These are phyloP conservation scores for Drosophila repletoides DNA, from an alignment of 1,140 invertebrate species.

Conservation along the genomic window DNA sequence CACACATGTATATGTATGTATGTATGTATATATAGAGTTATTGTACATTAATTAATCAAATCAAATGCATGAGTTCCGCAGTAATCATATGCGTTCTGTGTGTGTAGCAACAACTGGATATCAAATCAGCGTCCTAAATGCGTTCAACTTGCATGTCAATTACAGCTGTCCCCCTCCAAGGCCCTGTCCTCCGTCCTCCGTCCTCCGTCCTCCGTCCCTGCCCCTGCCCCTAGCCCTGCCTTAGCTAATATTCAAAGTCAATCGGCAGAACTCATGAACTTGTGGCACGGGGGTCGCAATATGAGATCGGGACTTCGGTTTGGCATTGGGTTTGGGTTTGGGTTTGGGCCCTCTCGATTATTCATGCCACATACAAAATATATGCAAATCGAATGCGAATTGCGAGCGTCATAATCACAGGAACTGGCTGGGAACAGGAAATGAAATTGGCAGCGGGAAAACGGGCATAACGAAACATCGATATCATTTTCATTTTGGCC, in stretches of 20 bases:
- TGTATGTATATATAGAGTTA: too few relatives aligned
- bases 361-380: constrained; percentile 63
- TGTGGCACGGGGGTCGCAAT: constrained; percentile 39
- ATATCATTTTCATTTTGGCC: constrained; percentile 51
- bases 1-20: too few relatives aligned
- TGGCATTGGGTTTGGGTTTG: too few relatives aligned
- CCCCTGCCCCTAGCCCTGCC: background rate
- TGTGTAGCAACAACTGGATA: constrained; percentile 49
- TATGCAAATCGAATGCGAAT: constrained; percentile 77
- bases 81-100: constrained; percentile 68
- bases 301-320: constrained; percentile 26
- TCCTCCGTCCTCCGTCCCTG: background rate
- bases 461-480: constrained; percentile 3
- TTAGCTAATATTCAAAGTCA: constrained; percentile 75
- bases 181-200: background rate
- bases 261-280: constrained; percentile 72
- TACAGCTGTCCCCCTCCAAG: constrained; percentile 48
- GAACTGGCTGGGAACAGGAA: too few relatives aligned
- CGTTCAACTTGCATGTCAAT: constrained; percentile 73
- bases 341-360: too few relatives aligned
- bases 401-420: constrained; percentile 48
- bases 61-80: constrained; percentile 63
- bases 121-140: constrained; percentile 69
- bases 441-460: constrained; percentile 18
- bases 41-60: constrained; percentile 74